phyloP scores from a whole-genome alignment of 2,888 invertebrate genomes.

The Flabesymbios commensalis region DNA sequence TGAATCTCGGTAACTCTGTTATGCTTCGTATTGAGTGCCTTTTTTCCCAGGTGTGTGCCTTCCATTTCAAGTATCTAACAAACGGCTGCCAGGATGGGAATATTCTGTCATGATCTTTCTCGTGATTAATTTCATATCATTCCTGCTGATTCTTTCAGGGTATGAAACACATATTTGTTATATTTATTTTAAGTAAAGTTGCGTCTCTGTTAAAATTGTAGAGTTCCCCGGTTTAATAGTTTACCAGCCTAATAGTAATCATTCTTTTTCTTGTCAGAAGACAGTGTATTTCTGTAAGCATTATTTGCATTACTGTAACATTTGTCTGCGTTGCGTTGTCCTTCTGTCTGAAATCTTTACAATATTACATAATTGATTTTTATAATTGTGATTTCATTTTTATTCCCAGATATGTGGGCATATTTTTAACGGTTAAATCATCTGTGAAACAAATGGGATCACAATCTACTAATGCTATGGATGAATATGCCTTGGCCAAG shows the following conservation, averaged over 20 bases:
- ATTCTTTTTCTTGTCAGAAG: background rate
- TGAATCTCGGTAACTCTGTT: too few species aligned
- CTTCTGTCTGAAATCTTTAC: too few species aligned
- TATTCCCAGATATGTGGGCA: slow-evolving; percentile 21
- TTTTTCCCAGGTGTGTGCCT: slow-evolving; percentile 63
- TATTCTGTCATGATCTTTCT: slow-evolving; percentile 65
- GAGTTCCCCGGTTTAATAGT: background rate
- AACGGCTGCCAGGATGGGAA: slow-evolving; percentile 65
- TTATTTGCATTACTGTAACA: too few species aligned
- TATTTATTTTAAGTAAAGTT: background rate
- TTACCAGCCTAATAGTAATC: background rate
- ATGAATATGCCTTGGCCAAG: slow-evolving; percentile 61
- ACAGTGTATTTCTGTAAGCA: background rate
- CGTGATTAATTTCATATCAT: slow-evolving; percentile 64
- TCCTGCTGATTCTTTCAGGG: slow-evolving; percentile 62
- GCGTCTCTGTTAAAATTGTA: slow-evolving; percentile 45
- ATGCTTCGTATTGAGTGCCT: too few species aligned
- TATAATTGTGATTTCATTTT: too few species aligned
- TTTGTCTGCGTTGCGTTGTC: too few species aligned
- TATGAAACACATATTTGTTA: slow-evolving; percentile 35
- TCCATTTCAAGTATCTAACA: slow-evolving; percentile 65
- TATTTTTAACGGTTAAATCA: slow-evolving; percentile 22
- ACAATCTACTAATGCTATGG: slow-evolving; percentile 12
- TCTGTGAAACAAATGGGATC: slow-evolving; percentile 22
- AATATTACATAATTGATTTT: background rate